A percentile compares a stretch with the other conserved stretches of the same genome.
These are phyloP conservation scores for Dallia pectoralis DNA, from an alignment of 2,797 vertebrate species.

Conservation along the genomic window DNA sequence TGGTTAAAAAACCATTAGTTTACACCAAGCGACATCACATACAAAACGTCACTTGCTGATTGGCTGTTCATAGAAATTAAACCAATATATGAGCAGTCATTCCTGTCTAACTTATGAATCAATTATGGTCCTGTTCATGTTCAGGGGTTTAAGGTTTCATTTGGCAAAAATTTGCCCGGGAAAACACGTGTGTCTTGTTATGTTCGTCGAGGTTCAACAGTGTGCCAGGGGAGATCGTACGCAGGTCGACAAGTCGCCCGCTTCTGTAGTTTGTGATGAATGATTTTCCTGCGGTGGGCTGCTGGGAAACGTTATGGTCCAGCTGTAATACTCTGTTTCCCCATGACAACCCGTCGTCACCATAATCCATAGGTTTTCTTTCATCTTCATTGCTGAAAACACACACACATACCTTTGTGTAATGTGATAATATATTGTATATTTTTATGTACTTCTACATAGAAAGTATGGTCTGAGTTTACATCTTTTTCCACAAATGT, in stretches of 20 bases:
- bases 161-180: constrained; percentile 24
- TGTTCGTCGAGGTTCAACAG: constrained; percentile 13
- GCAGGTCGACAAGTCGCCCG: constrained; percentile 15
- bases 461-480: not conserved
- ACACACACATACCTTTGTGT: too few relatives aligned
- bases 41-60: not conserved
- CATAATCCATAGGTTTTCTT: not conserved
- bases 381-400: not conserved
- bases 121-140: constrained; percentile 35
- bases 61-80: not conserved
- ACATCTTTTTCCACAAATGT: not conserved
- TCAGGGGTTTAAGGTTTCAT: constrained; percentile 27
- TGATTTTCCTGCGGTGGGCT: constrained; percentile 6
- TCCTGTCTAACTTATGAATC: not conserved
- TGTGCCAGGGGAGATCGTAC: not conserved
- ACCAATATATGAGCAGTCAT: not conserved
- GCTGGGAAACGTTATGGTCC: not conserved
- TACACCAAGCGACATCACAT: not conserved
- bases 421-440: too few relatives aligned
- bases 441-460: too few relatives aligned
- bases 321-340: not conserved
- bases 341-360: not conserved
- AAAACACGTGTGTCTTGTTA: constrained; percentile 35
- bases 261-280: constrained; percentile 20
- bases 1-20: too few relatives aligned